Conservation (phyloP, 2,797 vertebrate species). For the Phalanger gymnotis region DNA sequence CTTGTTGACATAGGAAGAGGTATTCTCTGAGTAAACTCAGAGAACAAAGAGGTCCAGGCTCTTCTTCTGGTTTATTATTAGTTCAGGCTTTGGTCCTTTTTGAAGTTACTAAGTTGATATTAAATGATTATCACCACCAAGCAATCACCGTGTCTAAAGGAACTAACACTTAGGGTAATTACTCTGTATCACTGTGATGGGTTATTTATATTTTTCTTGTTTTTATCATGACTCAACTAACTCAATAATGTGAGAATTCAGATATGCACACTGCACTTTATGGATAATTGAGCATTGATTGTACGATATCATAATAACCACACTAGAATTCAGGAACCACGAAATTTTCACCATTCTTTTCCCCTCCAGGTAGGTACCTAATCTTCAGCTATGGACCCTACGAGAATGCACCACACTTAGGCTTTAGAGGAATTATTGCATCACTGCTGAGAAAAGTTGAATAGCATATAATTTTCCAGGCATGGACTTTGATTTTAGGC, state of each 20-base stretch:
- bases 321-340: neutral
- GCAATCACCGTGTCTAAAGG: neutral
- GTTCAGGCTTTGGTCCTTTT: no score
- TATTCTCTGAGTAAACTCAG: no score
- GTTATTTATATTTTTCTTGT: neutral
- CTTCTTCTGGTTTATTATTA: no score
- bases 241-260: neutral
- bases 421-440: neutral
- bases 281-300: neutral
- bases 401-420: neutral
- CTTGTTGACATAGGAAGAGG: no score
- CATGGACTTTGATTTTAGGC: neutral
- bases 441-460: neutral
- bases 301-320: fast-evolving
- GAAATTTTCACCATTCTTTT: neutral
- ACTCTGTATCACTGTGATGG: neutral
- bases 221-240: neutral
- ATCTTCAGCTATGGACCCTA: neutral
- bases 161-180: neutral
- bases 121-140: no score
- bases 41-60: no score
- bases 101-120: no score
- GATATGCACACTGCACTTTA: neutral
- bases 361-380: neutral
- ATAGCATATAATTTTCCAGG: neutral